Conservation (phyloP, 2,113 vertebrate genomes). For the Bufo gargarizans region DNA sequence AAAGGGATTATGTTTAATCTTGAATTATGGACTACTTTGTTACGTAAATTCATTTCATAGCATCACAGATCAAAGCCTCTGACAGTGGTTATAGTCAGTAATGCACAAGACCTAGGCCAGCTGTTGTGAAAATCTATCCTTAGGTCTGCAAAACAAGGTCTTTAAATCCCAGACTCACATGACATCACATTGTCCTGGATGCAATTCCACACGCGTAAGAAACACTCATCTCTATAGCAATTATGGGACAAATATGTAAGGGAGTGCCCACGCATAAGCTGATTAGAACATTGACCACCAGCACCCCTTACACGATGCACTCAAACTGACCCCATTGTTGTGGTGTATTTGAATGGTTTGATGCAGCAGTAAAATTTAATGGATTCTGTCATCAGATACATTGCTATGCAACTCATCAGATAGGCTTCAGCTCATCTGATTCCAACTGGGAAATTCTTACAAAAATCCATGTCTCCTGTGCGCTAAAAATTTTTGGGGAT, state of each 20-base stretch:
- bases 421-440: no score
- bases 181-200: constrained; percentile 28
- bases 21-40: constrained; percentile 44
- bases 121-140: constrained; percentile 2
- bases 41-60: constrained; percentile 46
- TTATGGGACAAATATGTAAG: neutral
- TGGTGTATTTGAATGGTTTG: no score
- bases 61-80: constrained; percentile 34
- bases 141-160: neutral
- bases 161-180: constrained; percentile 8
- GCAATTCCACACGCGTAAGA: neutral
- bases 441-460: no score
- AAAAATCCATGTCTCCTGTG: no score
- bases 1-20: constrained; percentile 45
- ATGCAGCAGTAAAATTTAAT: no score
- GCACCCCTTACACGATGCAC: no score
- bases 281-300: no score
- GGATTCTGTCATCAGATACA: no score
- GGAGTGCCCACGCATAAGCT: no score
- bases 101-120: constrained; percentile 14
- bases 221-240: neutral
- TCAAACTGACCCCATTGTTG: no score
- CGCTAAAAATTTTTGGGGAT: no score
- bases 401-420: no score
- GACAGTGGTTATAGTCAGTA: constrained; percentile 25